Base-by-base conservation (phyloP, 1,140 invertebrate species). In the Drosophila kepulauana region DNA sequence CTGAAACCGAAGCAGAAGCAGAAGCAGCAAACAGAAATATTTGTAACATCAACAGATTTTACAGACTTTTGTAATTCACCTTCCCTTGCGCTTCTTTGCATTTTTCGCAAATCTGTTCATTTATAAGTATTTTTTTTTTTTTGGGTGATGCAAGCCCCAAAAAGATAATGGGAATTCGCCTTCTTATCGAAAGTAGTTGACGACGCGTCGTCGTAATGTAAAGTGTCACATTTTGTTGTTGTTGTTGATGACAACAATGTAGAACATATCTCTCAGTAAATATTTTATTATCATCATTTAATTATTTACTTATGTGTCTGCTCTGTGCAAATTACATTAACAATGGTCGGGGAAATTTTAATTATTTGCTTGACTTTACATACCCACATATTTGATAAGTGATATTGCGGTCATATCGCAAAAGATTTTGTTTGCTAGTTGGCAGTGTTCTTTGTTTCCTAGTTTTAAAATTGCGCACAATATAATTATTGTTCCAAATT, bases 21-120 rank as follows among this genome's bases (percentile, higher is more conserved):
- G 6, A 8, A 8, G 33, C 6, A 35, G 33, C 33, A 8, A 45
- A 72, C 20, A 58, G 1, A 43, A 57, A 52, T 5, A 25, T 25
- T 25, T 15, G 33, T 4, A 52, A 65, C 52, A 58, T 58, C 62
- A 58, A 56, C 33, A 51, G 16, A 58, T 33, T 66, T 41, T 16
- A 2, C 25, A 11, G 10, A 52, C 6, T 38, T 38, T 33, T 15
- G 28, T 52, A 52, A 52, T 13, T 52, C n/a, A 52, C 11, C 10
- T 52, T 25, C 48, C 7, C 35, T 38, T 51, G 48, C 20, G 20
- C 20, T 25, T 51, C 48, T 16, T 48, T 13, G 49, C 10, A 51
- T 30, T 52, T 52, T 30, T 52, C 3, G 51, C 51, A 52, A 25
- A 52, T 52, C 28, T 46, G 41, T 45, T 56, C 52, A 38, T 45